These are phyloP conservation scores for Ceyx cyanopectus DNA, from an alignment of 2,113 vertebrate genomes.

Conservation along the genomic window DNA sequence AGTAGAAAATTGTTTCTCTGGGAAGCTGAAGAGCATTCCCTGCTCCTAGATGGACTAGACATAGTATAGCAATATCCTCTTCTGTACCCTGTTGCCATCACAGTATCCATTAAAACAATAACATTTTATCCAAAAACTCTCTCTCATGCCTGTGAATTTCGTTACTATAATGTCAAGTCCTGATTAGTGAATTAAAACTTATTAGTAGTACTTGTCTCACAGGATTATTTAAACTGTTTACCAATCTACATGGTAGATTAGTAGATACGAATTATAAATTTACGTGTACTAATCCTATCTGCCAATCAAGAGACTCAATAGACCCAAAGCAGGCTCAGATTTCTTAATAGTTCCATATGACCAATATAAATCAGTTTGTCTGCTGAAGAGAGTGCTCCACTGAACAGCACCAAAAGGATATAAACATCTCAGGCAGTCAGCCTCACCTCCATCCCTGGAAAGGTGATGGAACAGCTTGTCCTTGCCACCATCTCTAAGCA, in stretches of 20 bases:
- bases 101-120: neutral
- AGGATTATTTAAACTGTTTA: neutral
- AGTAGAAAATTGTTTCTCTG: neutral
- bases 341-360: neutral
- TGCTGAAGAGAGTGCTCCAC: neutral
- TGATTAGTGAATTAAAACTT: neutral
- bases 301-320: neutral
- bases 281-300: neutral
- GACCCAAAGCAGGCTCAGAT: neutral
- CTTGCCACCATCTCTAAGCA: too few relatives aligned
- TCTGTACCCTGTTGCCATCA: neutral
- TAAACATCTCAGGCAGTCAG: neutral
- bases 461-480: too few relatives aligned
- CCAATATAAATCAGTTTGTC: neutral
- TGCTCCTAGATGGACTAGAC: neutral
- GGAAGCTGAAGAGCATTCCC: neutral
- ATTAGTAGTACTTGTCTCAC: neutral
- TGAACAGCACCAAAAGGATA: neutral
- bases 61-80: neutral
- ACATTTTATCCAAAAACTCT: neutral
- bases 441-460: too few relatives aligned
- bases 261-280: neutral
- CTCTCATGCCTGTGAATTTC: neutral
- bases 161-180: neutral
- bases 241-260: neutral